phyloP scores from a whole-genome alignment of 2,797 vertebrate species.

The Vespertilio murinus region DNA sequence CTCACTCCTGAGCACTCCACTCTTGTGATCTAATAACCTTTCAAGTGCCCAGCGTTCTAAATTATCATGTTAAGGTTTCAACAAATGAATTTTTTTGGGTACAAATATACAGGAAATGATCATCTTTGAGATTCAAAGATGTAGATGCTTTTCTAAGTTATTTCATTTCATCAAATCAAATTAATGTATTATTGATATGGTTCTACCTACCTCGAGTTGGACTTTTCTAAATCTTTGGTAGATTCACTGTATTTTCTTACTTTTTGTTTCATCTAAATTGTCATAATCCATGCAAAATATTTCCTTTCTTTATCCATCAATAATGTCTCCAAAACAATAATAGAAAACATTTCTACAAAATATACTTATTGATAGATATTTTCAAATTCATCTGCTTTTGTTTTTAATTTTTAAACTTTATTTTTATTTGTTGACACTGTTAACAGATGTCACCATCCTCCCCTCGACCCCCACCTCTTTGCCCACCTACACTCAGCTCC shows the following conservation, averaged over 20 bases:
- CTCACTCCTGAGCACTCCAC: background rate
- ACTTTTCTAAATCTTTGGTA: background rate
- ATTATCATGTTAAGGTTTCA: background rate
- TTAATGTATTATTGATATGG: background rate
- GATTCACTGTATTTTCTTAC: background rate
- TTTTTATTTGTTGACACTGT: background rate
- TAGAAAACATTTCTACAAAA: background rate
- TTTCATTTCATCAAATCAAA: background rate
- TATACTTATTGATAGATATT: background rate
- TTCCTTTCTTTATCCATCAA: background rate
- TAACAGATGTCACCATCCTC: background rate
- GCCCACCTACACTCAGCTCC: background rate
- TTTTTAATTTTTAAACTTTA: background rate
- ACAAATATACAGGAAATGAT: background rate
- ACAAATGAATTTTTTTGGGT: background rate
- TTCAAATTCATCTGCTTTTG: background rate
- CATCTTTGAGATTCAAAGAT: background rate
- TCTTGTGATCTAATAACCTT: background rate
- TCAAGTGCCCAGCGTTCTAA: background rate
- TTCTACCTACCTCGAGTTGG: background rate
- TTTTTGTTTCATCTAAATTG: background rate
- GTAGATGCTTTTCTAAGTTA: background rate
- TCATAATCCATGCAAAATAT: background rate
- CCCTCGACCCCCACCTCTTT: background rate
- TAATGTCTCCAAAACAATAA: background rate